A percentile compares a stretch with the other conserved stretches of the same genome.
phyloP scores from a whole-genome alignment of 2,888 invertebrate genomes.

The Eurytoma adleriae region DNA sequence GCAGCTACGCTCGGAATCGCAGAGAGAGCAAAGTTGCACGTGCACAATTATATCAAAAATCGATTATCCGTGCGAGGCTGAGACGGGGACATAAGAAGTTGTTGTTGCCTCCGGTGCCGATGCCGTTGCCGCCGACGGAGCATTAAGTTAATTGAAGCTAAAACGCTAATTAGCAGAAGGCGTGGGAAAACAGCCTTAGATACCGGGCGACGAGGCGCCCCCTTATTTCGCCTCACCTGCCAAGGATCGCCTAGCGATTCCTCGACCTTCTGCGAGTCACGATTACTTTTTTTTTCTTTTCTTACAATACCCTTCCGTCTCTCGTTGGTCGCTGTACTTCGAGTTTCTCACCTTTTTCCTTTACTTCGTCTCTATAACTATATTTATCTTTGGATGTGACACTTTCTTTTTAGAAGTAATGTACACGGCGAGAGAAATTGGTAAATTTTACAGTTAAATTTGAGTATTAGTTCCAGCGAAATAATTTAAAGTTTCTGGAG shows the following conservation, averaged over 20 bases:
- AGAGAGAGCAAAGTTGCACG: neutral
- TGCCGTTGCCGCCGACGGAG: neutral
- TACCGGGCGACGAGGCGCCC: neutral
- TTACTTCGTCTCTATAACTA: no score
- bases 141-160: conserved; percentile 53
- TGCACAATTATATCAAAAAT: conserved; percentile 44
- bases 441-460: no score
- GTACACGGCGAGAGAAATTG: no score
- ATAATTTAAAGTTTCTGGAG: no score
- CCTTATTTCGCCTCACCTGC: conserved; percentile 9
- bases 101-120: neutral
- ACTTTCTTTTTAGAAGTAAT: no score
- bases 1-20: conserved; percentile 7
- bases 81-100: neutral
- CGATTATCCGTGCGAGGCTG: conserved; percentile 37
- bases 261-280: neutral
- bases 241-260: neutral
- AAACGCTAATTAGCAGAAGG: conserved; percentile 52
- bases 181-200: conserved; percentile 35
- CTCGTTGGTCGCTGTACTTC: no score
- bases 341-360: no score
- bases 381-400: no score
- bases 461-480: no score
- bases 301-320: neutral
- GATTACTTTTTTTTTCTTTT: neutral